A percentile compares a stretch with the other conserved stretches of the same genome.
These are phyloP conservation scores for Varanus komodoensis DNA, from an alignment of 2,113 vertebrate species.

Conservation along the genomic window DNA sequence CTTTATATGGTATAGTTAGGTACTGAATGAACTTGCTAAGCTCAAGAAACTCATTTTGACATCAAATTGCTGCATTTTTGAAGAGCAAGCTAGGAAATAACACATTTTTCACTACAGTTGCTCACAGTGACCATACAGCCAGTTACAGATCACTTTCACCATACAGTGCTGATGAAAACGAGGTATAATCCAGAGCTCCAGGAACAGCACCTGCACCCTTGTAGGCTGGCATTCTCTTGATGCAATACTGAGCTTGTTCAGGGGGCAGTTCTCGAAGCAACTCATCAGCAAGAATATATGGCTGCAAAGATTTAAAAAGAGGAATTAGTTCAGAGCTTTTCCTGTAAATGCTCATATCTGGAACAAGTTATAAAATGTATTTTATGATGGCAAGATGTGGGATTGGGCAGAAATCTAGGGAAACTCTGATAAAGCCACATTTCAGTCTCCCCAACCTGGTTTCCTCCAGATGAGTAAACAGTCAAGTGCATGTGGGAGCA, in stretches of 20 bases:
- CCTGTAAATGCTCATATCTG: neutral
- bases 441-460: neutral
- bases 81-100: slow-evolving; percentile 70
- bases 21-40: slow-evolving; percentile 52
- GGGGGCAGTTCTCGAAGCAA: slow-evolving; percentile 86
- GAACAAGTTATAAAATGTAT: neutral
- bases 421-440: neutral
- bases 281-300: slow-evolving; percentile 87
- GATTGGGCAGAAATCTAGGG: neutral
- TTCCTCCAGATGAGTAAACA: neutral
- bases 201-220: slow-evolving; percentile 79
- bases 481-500: too few relatives aligned
- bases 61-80: slow-evolving; percentile 69
- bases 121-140: slow-evolving; percentile 40
- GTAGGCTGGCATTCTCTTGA: slow-evolving; percentile 87
- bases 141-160: slow-evolving; percentile 89
- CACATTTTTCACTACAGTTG: slow-evolving; percentile 61
- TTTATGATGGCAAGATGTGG: neutral
- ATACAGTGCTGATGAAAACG: slow-evolving; percentile 87
- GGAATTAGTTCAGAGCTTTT: neutral
- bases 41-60: slow-evolving; percentile 62
- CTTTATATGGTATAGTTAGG: slow-evolving; percentile 45
- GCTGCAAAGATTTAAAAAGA: slow-evolving; percentile 67
- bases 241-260: slow-evolving; percentile 90
- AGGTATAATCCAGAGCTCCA: slow-evolving; percentile 86